Evolutionary conservation across 2,888 invertebrate species (phyloP).

Genomic region (Omphaloscelis lunosa): DNA sequence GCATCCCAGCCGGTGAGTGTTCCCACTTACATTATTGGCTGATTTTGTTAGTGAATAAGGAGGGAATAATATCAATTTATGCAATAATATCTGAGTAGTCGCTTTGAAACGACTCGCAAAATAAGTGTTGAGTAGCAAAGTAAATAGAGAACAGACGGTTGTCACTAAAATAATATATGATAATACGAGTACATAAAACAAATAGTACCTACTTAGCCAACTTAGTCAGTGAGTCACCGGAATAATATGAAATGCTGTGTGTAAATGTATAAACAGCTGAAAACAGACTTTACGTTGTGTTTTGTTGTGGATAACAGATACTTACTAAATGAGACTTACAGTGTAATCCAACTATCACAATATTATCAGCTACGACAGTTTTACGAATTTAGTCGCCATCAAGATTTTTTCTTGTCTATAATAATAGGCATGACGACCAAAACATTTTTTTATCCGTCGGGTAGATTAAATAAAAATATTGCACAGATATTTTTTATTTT

Average conservation of each 20-base stretch:
- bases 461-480: too few relatives aligned
- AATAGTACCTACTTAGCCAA: not conserved
- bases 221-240: slow-evolving; percentile 37
- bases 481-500: too few relatives aligned
- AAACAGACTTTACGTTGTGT: not conserved
- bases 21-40: not conserved
- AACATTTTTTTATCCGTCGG: too few relatives aligned
- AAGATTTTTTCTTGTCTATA: not conserved
- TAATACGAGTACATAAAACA: slow-evolving; percentile 28
- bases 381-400: not conserved
- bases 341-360: not conserved
- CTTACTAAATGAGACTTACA: not conserved
- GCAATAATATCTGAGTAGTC: not conserved
- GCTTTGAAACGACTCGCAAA: slow-evolving; percentile 5
- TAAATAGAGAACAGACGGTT: slow-evolving; percentile 24
- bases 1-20: not conserved
- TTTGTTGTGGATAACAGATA: not conserved
- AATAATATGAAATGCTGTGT: slow-evolving; percentile 8
- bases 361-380: too few relatives aligned
- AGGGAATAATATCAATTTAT: not conserved
- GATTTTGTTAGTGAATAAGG: not conserved
- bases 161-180: slow-evolving; percentile 21
- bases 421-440: too few relatives aligned
- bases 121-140: slow-evolving; percentile 14
- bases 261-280: slow-evolving; percentile 33